A percentile compares a stretch with the other conserved stretches of the same genome.
These are phyloP conservation scores for Hippocampus barbouri DNA, from an alignment of 2,113 vertebrate species.

Conservation along the genomic window DNA sequence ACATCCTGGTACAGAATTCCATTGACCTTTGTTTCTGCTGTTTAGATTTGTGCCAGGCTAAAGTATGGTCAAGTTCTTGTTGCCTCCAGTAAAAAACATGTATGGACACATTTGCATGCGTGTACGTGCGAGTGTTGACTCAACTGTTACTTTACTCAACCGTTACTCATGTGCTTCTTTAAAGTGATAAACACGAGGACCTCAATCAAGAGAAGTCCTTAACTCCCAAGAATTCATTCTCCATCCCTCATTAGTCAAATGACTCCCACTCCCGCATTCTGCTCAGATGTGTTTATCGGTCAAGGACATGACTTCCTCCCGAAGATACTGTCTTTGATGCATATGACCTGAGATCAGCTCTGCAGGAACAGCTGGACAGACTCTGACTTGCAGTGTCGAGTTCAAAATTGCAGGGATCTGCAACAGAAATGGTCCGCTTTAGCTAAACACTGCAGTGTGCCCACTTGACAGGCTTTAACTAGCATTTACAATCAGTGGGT, in stretches of 20 bases:
- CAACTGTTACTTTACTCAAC: conserved; percentile 23
- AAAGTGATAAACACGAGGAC: conserved; percentile 5
- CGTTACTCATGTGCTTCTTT: conserved; percentile 14
- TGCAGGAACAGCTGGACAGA: conserved; percentile 55
- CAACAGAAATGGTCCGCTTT: conserved; percentile 45
- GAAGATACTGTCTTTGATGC: conserved; percentile 55
- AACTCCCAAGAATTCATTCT: conserved; percentile 19
- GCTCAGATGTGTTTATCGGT: conserved; percentile 47
- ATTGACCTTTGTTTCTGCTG: too few species aligned
- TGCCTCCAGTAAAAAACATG: not conserved
- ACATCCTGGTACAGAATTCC: conserved; percentile 8
- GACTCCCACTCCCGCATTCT: conserved; percentile 31
- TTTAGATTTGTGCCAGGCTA: too few species aligned
- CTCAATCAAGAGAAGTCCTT: conserved; percentile 24
- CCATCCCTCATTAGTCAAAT: conserved; percentile 27
- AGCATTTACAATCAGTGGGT: not conserved
- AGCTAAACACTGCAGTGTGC: conserved; percentile 38
- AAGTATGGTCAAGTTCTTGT: too few species aligned
- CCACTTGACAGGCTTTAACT: not conserved
- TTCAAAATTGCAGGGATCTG: conserved; percentile 51
- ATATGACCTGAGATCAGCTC: conserved; percentile 60
- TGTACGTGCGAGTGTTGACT: conserved; percentile 16
- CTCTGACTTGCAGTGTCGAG: conserved; percentile 43
- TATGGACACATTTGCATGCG: not conserved
- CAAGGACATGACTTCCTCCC: conserved; percentile 58